Conservation (phyloP, 2,113 vertebrate genomes). For the Larimichthys crocea region DNA sequence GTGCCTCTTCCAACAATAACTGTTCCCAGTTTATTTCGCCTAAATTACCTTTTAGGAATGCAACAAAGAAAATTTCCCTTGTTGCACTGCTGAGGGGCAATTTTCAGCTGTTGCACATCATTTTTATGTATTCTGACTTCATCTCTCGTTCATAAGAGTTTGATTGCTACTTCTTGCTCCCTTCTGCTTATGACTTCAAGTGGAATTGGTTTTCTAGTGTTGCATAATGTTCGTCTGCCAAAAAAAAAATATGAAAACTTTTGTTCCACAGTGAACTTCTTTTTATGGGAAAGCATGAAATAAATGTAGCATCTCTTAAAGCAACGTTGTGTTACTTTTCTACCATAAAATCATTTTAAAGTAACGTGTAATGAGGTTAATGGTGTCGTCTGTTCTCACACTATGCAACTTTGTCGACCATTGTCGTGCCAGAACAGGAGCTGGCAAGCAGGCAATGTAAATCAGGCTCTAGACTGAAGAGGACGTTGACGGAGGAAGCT, state of each 20-base stretch:
- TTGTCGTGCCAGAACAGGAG: too few species aligned
- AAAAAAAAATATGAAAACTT: conserved; percentile 21
- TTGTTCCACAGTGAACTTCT: neutral
- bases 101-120: conserved; percentile 45
- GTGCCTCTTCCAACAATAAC: conserved; percentile 58
- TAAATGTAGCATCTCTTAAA: neutral
- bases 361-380: too few species aligned
- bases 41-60: conserved; percentile 41
- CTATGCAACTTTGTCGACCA: too few species aligned
- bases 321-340: too few species aligned
- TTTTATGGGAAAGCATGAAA: neutral
- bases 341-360: too few species aligned
- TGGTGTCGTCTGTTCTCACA: too few species aligned
- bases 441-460: too few species aligned
- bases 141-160: conserved; percentile 30
- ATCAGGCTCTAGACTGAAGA: too few species aligned
- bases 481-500: too few species aligned
- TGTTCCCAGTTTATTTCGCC: conserved; percentile 51
- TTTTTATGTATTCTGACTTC: conserved; percentile 28
- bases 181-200: conserved; percentile 35
- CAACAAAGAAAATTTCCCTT: conserved; percentile 35
- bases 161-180: conserved; percentile 13
- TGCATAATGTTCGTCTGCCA: conserved; percentile 1
- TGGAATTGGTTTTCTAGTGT: conserved; percentile 32
- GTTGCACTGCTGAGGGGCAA: conserved; percentile 37